phyloP scores from a whole-genome alignment of 2,113 vertebrate species.

The Willisornis vidua region DNA sequence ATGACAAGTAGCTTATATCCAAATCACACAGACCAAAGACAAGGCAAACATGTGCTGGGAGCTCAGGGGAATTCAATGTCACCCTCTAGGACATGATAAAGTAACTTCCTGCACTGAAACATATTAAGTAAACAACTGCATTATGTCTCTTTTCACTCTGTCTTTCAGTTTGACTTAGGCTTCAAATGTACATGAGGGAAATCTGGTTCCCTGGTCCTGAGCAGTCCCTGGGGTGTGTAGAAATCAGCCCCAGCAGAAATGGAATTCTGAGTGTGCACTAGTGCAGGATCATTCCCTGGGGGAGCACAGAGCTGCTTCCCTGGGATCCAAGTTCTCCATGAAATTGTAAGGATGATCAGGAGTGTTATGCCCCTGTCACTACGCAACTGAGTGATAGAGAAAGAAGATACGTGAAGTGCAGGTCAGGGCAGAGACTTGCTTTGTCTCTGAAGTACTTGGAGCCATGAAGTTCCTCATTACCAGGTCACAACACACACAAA shows the following conservation, averaged over 20 bases:
- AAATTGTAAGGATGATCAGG: neutral
- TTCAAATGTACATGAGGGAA: conserved; percentile 1
- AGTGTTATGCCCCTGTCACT: neutral
- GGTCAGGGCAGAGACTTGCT: neutral
- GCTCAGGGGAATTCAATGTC: conserved; percentile 12
- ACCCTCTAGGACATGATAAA: neutral
- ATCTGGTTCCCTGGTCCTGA: neutral
- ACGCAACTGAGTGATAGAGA: neutral
- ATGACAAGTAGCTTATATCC: neutral
- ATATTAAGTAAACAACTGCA: neutral
- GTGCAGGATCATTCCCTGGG: neutral
- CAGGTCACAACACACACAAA: neutral
- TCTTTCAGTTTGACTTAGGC: conserved; percentile 15
- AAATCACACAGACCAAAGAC: neutral
- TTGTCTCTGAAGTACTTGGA: neutral
- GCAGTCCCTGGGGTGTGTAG: neutral
- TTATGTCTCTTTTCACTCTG: neutral
- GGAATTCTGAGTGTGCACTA: neutral
- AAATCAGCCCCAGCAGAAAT: neutral
- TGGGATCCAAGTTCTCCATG: neutral
- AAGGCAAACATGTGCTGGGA: neutral
- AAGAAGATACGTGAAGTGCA: neutral
- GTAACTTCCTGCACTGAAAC: neutral
- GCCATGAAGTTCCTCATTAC: neutral
- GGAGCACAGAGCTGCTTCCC: neutral